A percentile compares a stretch with the other conserved stretches of the same genome.
Evolutionary conservation across 2,113 vertebrate genomes (phyloP).

Genomic region (Nerophis ophidion): DNA sequence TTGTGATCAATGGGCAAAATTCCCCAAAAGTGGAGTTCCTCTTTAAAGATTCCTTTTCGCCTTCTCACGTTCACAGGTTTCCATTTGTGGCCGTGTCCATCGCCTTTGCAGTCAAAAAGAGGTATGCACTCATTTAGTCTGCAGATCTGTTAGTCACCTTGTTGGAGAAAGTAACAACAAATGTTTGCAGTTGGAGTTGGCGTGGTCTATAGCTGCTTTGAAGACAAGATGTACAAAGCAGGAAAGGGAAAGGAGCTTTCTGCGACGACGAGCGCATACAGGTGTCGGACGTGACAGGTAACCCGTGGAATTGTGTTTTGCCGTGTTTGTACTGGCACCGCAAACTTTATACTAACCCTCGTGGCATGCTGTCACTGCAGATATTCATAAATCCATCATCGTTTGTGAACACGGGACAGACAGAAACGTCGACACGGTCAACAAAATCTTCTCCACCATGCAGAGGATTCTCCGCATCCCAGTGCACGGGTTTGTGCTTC

Average conservation of each 20-base stretch:
- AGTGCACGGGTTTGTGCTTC: constrained; percentile 78
- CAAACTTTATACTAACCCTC: background rate
- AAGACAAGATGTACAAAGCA: constrained; percentile 95
- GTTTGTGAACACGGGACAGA: constrained; percentile 83
- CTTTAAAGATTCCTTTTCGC: background rate
- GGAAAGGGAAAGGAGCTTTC: constrained; percentile 83
- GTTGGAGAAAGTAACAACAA: too few species aligned
- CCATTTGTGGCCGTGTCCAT: constrained; percentile 95
- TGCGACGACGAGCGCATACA: constrained; percentile 82
- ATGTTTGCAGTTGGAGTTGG: constrained; percentile 82
- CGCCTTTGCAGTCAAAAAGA: constrained; percentile 91
- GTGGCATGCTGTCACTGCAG: constrained; percentile 52
- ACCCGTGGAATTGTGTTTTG: background rate
- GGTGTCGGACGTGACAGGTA: constrained; percentile 85
- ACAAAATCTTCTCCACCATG: constrained; percentile 83
- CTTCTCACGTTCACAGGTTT: constrained; percentile 65
- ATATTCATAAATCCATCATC: constrained; percentile 84
- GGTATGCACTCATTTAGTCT: constrained; percentile 54
- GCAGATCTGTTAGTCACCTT: too few species aligned
- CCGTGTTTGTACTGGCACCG: too few species aligned
- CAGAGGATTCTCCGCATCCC: constrained; percentile 83
- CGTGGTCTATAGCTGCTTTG: constrained; percentile 90
- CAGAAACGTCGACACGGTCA: constrained; percentile 74
- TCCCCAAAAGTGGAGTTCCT: too few species aligned
- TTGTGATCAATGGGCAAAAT: too few species aligned